A percentile compares a stretch with the other conserved stretches of the same genome.
Conservation (phyloP, 2,888 invertebrate species). For the Ditylenchus weischeri region DNA sequence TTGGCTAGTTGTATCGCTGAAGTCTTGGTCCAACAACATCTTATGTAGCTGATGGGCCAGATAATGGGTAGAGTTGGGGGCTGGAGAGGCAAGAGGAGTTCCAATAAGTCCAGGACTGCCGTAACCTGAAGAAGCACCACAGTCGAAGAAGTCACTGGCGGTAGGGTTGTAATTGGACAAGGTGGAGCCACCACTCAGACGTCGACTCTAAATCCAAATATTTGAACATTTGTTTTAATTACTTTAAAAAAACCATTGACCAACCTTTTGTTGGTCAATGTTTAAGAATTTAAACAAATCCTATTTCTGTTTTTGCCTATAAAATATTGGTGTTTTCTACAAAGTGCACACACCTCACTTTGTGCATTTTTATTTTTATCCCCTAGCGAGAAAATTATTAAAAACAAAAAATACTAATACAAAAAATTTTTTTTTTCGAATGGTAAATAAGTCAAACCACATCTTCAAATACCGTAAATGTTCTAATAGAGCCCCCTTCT, state of each 20-base stretch:
- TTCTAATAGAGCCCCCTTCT: no score
- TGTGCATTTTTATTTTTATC: no score
- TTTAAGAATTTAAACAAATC: background rate
- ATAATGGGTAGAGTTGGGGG: constrained; percentile 33
- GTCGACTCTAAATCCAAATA: constrained; percentile 28
- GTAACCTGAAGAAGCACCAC: constrained; percentile 53
- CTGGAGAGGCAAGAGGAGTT: constrained; percentile 52
- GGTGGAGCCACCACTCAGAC: constrained; percentile 38
- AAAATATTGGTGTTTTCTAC: no score
- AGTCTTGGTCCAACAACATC: constrained; percentile 35
- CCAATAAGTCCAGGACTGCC: constrained; percentile 49
- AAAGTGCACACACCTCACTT: no score
- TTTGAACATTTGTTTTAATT: no score
- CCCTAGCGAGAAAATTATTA: no score
- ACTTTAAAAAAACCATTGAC: no score
- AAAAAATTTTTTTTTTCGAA: no score
- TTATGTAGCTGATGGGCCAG: constrained; percentile 38
- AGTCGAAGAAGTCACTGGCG: constrained; percentile 34
- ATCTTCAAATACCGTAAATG: no score
- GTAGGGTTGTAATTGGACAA: constrained; percentile 8
- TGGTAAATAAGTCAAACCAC: no score
- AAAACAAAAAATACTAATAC: no score
- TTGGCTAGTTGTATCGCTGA: constrained; percentile 24
- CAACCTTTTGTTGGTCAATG: no score
- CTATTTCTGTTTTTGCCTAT: background rate